These are phyloP conservation scores for Ischnura elegans DNA, from an alignment of 2,888 invertebrate species.

Conservation along the genomic window DNA sequence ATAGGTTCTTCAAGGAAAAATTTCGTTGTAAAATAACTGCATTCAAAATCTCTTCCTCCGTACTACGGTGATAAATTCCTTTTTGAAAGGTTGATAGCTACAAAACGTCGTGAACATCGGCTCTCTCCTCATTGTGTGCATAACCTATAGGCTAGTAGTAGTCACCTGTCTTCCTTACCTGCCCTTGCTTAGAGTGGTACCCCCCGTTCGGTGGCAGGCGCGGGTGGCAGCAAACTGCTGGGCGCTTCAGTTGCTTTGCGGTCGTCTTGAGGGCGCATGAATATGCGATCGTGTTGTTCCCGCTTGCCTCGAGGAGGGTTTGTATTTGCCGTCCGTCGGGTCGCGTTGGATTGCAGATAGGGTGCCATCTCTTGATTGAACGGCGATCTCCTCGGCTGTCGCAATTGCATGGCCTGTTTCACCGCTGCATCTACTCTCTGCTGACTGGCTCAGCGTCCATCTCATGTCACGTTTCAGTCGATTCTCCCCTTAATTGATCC, in stretches of 20 bases:
- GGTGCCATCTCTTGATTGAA: not conserved
- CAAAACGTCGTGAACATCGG: too few relatives aligned
- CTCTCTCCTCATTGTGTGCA: not conserved
- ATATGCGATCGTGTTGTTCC: conserved; percentile 21
- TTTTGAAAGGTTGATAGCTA: too few relatives aligned
- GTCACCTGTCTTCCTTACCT: not conserved
- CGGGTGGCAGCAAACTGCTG: not conserved
- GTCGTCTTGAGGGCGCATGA: conserved; percentile 18
- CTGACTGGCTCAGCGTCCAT: too few relatives aligned
- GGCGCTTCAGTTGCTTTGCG: not conserved
- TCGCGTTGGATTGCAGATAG: not conserved
- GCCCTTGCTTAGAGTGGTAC: not conserved
- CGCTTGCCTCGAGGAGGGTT: not conserved
- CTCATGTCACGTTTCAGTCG: too few relatives aligned
- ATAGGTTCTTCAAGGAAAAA: too few relatives aligned
- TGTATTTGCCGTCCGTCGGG: not conserved
- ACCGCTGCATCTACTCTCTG: too few relatives aligned
- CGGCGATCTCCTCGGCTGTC: not conserved
- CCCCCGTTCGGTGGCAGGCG: not conserved
- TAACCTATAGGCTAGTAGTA: not conserved
- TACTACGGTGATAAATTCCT: too few relatives aligned
- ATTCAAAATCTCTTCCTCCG: too few relatives aligned
- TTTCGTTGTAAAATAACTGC: too few relatives aligned
- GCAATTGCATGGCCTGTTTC: not conserved
- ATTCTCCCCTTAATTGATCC: too few relatives aligned